These are phyloP conservation scores for Eidolon dupreanum DNA, from an alignment of 2,797 vertebrate species.

Conservation along the genomic window DNA sequence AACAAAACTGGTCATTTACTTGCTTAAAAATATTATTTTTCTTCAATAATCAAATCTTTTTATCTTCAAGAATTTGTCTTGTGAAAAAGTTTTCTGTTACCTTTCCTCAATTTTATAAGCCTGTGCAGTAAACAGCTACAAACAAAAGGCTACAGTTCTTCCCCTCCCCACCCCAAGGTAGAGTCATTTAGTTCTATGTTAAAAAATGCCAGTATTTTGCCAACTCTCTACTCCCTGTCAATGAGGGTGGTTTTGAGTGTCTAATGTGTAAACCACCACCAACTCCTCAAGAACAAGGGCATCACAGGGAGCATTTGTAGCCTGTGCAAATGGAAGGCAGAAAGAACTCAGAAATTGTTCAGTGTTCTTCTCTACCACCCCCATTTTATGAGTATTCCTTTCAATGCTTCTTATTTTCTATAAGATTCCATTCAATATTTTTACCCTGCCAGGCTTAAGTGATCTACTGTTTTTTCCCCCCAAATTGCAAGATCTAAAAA, in stretches of 20 bases:
- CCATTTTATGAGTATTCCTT: neutral
- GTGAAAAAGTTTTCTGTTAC: neutral
- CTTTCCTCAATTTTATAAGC: neutral
- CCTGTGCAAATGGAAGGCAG: neutral
- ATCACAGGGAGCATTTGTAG: neutral
- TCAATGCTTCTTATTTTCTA: neutral
- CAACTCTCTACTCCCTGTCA: neutral
- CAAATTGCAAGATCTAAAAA: neutral
- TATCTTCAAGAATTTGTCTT: neutral
- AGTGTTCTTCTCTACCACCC: neutral
- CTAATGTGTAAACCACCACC: neutral
- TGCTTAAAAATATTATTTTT: slow-evolving; percentile 29
- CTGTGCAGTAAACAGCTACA: neutral
- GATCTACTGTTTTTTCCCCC: neutral
- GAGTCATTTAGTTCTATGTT: neutral
- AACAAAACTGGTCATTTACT: slow-evolving; percentile 5
- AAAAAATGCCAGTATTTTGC: neutral
- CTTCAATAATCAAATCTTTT: slow-evolving; percentile 52
- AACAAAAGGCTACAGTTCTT: neutral
- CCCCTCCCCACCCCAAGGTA: neutral
- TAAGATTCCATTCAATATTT: neutral
- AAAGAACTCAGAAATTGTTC: neutral
- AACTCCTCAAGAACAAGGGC: neutral
- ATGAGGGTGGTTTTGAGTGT: neutral
- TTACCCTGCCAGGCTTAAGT: neutral